These are phyloP conservation scores for Rhizomys pruinosus DNA, from an alignment of 2,113 vertebrate species.

Conservation along the genomic window DNA sequence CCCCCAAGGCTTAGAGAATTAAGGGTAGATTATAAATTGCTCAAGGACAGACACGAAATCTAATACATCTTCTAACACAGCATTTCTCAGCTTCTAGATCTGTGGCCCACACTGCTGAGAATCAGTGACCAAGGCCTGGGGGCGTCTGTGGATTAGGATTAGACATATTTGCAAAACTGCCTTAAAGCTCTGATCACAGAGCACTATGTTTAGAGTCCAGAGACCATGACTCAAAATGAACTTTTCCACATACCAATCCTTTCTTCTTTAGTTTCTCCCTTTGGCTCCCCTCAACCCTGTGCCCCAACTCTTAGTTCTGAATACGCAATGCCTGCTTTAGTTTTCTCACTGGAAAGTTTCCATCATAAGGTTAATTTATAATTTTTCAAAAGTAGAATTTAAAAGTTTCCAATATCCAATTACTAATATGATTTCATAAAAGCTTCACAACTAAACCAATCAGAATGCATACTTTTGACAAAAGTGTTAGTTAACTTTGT, in stretches of 20 bases:
- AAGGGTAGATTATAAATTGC: constrained; percentile 1
- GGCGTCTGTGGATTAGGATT: neutral
- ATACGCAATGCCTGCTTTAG: neutral
- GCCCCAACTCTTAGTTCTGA: neutral
- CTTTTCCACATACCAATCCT: neutral
- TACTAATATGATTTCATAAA: neutral
- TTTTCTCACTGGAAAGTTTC: neutral
- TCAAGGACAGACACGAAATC: constrained; percentile 42
- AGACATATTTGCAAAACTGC: neutral
- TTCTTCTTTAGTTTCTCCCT: neutral
- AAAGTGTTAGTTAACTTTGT: neutral
- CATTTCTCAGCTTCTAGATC: constrained; percentile 12
- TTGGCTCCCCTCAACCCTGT: neutral
- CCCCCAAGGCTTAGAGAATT: neutral
- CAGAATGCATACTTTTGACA: neutral
- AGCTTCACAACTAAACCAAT: neutral
- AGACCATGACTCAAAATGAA: neutral
- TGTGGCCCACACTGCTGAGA: neutral
- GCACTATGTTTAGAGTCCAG: neutral
- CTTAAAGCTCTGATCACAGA: neutral
- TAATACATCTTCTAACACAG: neutral
- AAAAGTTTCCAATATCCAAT: neutral
- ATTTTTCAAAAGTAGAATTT: neutral
- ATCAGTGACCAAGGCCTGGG: neutral
- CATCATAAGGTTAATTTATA: neutral